Evolutionary conservation across 2,888 invertebrate genomes (phyloP), one percentile per base, ranked within the genome.

Genomic region (Hemithea aestivaria): DNA sequence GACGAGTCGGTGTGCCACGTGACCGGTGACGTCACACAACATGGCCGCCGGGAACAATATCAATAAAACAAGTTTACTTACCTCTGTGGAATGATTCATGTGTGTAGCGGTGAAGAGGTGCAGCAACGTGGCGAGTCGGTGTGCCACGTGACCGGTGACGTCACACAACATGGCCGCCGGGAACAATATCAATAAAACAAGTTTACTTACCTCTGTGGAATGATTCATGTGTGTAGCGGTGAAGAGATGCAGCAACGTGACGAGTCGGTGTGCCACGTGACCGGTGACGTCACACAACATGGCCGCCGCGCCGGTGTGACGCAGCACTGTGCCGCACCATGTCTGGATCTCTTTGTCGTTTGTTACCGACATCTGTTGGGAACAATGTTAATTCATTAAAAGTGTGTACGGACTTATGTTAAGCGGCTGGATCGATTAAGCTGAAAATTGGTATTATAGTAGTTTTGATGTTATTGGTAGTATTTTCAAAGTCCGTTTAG

Each of bases 201-300:
- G n/a, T n/a, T 20, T 7, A 35, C 30, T 42, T 26, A 72, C 73
- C 50, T 60, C 50, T 4, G 34, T 33, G 0, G 44, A 10, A 5
- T 65, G 56, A 1, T 55, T 53, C 27, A 72, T 35, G 1, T 51
- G 37, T 2, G 66, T 62, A 3, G 61, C 65, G 1, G 73, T 72
- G 59, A 80, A 64, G 10, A 84, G 34, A 12, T 63, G 62, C 22
- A 83, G 64, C 16, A 81, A 45, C 0, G 61, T 48, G 1, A 68
- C 64, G 2, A 84, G 72, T 1, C 56, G 47, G 7, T 64, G 56
- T 16, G 66, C 9, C 64, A 24, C 12, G 29, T 9, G 25, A 52
- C 40, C 11, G 2, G 45, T 27, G 4, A 45, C 49, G 22, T 56
- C 68, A 0, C 50, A 56, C 32, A 72, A 25, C 56, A 80, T 63